phyloP scores from a whole-genome alignment of 2,113 vertebrate species.

The Coryphaenoides rupestris region DNA sequence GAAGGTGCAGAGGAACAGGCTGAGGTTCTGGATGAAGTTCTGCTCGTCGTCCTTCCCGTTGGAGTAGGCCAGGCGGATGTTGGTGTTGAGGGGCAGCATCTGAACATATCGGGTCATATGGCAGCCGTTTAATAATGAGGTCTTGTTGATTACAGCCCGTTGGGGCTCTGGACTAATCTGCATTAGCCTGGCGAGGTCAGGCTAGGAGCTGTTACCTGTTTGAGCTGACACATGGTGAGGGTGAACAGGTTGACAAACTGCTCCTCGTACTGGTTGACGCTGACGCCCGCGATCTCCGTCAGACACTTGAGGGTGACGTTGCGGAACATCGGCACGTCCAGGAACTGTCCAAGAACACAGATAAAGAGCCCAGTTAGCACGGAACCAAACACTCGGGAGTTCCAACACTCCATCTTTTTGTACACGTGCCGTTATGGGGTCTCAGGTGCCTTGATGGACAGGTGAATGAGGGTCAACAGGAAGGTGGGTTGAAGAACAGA shows the following conservation, averaged over 20 bases:
- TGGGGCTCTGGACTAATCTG: no score
- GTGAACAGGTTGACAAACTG: conserved; percentile 93
- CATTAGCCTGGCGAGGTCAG: no score
- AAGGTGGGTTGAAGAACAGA: no score
- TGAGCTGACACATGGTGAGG: conserved; percentile 93
- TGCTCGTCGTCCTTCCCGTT: conserved; percentile 97
- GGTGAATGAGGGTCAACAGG: no score
- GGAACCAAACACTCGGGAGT: no score
- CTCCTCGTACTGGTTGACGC: conserved; percentile 93
- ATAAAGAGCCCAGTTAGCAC: no score
- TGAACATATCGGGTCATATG: conserved; percentile 40
- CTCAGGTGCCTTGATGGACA: no score
- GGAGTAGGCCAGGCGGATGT: conserved; percentile 89
- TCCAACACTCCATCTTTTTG: no score
- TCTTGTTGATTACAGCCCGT: no score
- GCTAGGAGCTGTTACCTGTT: conserved; percentile 76
- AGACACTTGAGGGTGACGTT: conserved; percentile 95
- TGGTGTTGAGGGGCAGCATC: conserved; percentile 98
- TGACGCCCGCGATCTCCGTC: conserved; percentile 94
- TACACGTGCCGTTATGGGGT: no score
- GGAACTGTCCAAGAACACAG: conserved; percentile 73
- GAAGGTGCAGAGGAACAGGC: conserved; percentile 95
- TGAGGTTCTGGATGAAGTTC: conserved; percentile 97
- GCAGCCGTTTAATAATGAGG: neutral
- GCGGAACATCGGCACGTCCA: conserved; percentile 97